These are phyloP conservation scores for Maniola hyperantus DNA, from an alignment of 2,888 invertebrate genomes.

Conservation along the genomic window DNA sequence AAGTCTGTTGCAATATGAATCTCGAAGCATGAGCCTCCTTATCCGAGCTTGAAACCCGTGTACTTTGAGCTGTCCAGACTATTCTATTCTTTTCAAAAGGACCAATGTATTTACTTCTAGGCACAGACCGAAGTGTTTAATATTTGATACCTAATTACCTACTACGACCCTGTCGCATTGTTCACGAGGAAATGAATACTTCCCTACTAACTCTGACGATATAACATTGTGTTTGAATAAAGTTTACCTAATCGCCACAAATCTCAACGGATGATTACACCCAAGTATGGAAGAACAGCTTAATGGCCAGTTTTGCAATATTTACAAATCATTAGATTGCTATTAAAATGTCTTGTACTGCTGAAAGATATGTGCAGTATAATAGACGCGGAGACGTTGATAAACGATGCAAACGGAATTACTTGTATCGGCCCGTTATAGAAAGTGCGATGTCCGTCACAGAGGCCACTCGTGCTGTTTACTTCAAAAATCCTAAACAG, in stretches of 20 bases:
- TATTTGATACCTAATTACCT: too few relatives aligned
- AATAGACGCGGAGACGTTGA: slow-evolving; percentile 39
- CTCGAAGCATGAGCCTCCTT: too few relatives aligned
- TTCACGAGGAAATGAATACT: too few relatives aligned
- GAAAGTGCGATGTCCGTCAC: slow-evolving; percentile 35
- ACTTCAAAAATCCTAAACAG: slow-evolving; percentile 6
- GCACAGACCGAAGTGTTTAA: too few relatives aligned
- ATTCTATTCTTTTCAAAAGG: too few relatives aligned
- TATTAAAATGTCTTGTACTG: slow-evolving; percentile 32
- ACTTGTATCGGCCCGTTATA: slow-evolving; percentile 38
- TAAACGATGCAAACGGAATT: slow-evolving; percentile 39
- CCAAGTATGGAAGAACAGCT: slow-evolving; percentile 6
- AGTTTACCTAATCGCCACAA: neutral
- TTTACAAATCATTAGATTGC: slow-evolving; percentile 38
- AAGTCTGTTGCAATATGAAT: too few relatives aligned
- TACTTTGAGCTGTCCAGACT: too few relatives aligned
- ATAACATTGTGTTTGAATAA: neutral
- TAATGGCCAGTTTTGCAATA: slow-evolving; percentile 28
- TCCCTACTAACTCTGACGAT: too few relatives aligned
- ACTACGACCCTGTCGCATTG: too few relatives aligned
- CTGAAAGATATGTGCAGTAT: slow-evolving; percentile 37
- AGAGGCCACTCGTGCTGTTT: slow-evolving; percentile 26
- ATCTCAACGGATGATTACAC: neutral
- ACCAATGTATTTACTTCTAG: too few relatives aligned
- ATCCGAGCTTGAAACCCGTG: too few relatives aligned